Evolutionary conservation across 1,140 invertebrate species (phyloP).

Genomic region (Drosophila sechellia): DNA sequence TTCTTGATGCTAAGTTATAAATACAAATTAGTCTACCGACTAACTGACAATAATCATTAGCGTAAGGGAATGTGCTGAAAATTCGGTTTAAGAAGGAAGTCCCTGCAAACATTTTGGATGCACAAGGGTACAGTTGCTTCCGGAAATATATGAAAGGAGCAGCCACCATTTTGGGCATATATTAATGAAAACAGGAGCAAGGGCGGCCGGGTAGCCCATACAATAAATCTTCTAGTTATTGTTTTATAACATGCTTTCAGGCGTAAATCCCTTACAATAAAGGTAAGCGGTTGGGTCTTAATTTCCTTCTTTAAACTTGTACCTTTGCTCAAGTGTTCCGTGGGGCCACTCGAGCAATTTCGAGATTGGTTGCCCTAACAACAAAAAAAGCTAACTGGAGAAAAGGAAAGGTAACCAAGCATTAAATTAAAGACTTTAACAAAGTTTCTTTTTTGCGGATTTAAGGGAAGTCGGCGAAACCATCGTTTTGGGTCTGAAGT

Average conservation of each 20-base stretch:
- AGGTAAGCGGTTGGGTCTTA: constrained; percentile 33
- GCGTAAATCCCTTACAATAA: constrained; percentile 68
- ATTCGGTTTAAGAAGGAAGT: constrained; percentile 13
- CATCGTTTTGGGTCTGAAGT: constrained; percentile 33
- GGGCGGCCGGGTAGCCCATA: constrained; percentile 12
- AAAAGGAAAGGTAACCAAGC: constrained; percentile 74
- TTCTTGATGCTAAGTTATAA: constrained; percentile 8
- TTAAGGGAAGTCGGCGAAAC: constrained; percentile 26
- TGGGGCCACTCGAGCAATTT: constrained; percentile 64
- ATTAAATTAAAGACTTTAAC: constrained; percentile 67
- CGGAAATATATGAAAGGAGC: constrained; percentile 44
- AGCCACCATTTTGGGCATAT: constrained; percentile 18
- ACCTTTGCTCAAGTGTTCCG: constrained; percentile 36
- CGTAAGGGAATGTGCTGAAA: neutral
- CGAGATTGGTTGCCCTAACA: constrained; percentile 50
- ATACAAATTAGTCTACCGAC: constrained; percentile 9
- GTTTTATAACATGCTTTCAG: constrained; percentile 61
- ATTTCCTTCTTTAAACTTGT: constrained; percentile 68
- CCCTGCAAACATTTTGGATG: neutral
- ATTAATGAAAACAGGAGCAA: constrained; percentile 35
- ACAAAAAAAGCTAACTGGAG: constrained; percentile 7
- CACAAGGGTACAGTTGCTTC: neutral
- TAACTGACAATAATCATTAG: constrained; percentile 13
- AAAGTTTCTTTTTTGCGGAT: constrained; percentile 22
- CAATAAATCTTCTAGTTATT: constrained; percentile 76